Evolutionary conservation across 2,888 invertebrate genomes (phyloP).

Genomic region (Chrysolina oricalcia): DNA sequence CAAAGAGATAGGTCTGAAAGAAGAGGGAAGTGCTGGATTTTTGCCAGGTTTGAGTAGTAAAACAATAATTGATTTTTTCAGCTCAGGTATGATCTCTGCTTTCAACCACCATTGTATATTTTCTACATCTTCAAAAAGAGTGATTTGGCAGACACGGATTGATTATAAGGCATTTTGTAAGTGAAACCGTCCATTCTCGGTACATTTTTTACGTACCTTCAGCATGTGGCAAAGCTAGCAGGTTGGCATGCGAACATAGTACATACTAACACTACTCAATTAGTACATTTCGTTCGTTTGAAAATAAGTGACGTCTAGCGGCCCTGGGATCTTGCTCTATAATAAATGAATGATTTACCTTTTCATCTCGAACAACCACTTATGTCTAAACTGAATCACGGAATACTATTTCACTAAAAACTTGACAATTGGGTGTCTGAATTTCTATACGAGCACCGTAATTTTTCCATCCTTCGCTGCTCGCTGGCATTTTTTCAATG

Average conservation of each 20-base stretch:
- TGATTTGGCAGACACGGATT: background rate
- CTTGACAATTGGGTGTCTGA: background rate
- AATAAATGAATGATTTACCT: background rate
- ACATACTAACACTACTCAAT: too few species aligned
- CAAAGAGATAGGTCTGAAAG: slow-evolving; percentile 29
- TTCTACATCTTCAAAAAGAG: slow-evolving; percentile 28
- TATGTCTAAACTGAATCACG: background rate
- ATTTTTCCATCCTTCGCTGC: background rate
- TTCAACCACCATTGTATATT: slow-evolving; percentile 17
- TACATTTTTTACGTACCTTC: too few species aligned
- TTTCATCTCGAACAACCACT: background rate
- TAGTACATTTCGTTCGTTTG: too few species aligned
- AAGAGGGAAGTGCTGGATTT: slow-evolving; percentile 21
- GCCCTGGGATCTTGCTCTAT: too few species aligned
- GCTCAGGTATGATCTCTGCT: slow-evolving; percentile 9
- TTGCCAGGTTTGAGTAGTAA: slow-evolving; percentile 29
- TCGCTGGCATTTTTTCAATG: background rate
- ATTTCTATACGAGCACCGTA: background rate
- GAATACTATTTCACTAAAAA: background rate
- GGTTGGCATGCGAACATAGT: too few species aligned
- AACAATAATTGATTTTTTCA: slow-evolving; percentile 20
- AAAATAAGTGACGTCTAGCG: too few species aligned
- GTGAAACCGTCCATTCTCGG: too few species aligned
- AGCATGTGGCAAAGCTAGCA: too few species aligned
- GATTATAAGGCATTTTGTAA: slow-evolving; percentile 25